Percentiles rank a stretch among this genome's conserved stretches.
Conservation (phyloP, 2,797 vertebrate genomes). For the Anisognathus igniventris region DNA sequence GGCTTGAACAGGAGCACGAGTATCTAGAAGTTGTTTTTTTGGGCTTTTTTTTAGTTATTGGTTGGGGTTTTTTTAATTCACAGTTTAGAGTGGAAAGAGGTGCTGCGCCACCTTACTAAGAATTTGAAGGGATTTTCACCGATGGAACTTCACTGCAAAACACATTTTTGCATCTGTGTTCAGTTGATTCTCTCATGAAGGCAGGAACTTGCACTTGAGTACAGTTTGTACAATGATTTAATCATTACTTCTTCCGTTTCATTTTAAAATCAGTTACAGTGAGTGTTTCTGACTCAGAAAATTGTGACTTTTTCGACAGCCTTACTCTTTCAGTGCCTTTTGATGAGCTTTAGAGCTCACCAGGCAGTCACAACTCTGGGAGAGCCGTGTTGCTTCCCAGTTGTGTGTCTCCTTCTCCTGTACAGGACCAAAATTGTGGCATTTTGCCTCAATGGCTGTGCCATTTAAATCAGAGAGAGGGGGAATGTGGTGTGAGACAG, state of each 20-base stretch:
- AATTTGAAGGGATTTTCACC: not conserved
- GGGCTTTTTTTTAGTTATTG: not conserved
- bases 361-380: not conserved
- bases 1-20: not conserved
- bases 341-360: not conserved
- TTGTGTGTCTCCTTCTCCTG: not conserved
- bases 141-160: not conserved
- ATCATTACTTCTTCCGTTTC: not conserved
- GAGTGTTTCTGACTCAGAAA: not conserved
- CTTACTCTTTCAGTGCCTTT: not conserved
- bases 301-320: not conserved
- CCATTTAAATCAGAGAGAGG: not conserved
- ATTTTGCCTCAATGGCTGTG: not conserved
- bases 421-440: not conserved
- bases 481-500: not conserved
- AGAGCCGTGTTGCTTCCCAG: accelerated
- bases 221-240: not conserved
- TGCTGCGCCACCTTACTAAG: not conserved
- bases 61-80: not conserved
- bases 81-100: not conserved
- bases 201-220: not conserved
- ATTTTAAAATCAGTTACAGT: not conserved
- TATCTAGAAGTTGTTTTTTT: not conserved
- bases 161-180: not conserved
- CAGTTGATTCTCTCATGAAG: not conserved